phyloP scores from a whole-genome alignment of 2,888 invertebrate genomes.

The Villa cingulata region DNA sequence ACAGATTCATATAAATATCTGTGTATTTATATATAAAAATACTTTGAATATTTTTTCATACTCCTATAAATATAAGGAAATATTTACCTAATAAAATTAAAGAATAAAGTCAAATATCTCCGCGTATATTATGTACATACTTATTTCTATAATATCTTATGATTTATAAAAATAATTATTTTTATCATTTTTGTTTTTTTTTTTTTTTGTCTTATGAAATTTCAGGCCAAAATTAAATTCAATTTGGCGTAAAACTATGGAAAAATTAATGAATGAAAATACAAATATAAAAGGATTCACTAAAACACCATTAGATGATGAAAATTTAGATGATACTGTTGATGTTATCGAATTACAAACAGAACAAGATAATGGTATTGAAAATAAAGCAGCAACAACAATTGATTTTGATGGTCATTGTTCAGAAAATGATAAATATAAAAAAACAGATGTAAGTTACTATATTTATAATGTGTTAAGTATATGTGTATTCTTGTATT shows the following conservation, averaged over 20 bases:
- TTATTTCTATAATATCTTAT: no score
- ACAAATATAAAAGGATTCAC: conserved; percentile 9
- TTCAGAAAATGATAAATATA: conserved; percentile 15
- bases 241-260: conserved; percentile 15
- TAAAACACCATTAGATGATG: neutral
- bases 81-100: no score
- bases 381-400: conserved; percentile 16
- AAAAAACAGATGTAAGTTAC: conserved; percentile 22
- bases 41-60: no score
- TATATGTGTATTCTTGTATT: no score
- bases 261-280: conserved; percentile 11
- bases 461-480: no score
- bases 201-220: conserved; percentile 3
- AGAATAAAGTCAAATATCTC: no score
- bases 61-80: no score
- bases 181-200: neutral
- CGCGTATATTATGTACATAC: no score
- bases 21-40: no score
- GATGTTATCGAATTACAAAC: neutral
- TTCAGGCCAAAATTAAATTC: conserved; percentile 4
- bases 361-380: conserved; percentile 11
- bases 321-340: neutral
- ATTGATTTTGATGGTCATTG: conserved; percentile 13
- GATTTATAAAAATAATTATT: no score
- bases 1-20: no score